Base-by-base conservation (phyloP, 2,797 vertebrate genomes). In the Astyanax mexicanus region DNA sequence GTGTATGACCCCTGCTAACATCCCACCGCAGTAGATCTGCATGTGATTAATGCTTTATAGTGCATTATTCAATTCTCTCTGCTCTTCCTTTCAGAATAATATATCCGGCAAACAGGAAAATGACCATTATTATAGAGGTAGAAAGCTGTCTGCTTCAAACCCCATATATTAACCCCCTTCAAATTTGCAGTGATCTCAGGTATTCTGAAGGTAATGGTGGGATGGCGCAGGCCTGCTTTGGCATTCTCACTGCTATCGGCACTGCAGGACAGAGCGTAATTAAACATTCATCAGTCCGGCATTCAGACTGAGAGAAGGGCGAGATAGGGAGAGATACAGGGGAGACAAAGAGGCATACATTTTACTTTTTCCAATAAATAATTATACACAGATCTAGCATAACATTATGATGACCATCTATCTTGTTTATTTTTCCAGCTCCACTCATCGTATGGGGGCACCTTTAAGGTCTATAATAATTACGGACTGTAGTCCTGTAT, bases 231-330 rank as follows among this genome's bases (percentile, higher is more conserved):
- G 37, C 25, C 42, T 54, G 17, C 51, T 66, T 58, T 71, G 69
- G 61, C 54, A 47, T 69, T 64, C 52, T 37, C 62, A 72, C 69
- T 72, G 67, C 55, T 75, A 52, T 49, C 51, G 72, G 68, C 60
- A 69, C 49, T 60, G 77, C 40, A 37, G n/a, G 62, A 73, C 47
- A 21, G 32, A 73, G 62, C 66, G 60, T 72, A 74, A 77, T 79
- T 74, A 72, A 74, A 74, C 29, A 51, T 58, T 69, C 70, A 68
- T 78, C 74, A 69, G 55, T 54, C 60, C 42, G 65, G 51, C 42
- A 35, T 35, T 6, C 32, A 60, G 35, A 42, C 35, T 17, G 35
- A 62, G 27, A 25, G 17, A 51, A n/a, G 42, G 35, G 57, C 6
- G 12, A 72, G 25, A 44, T 1, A 64, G 5, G 23, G 61, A 44